Evolutionary conservation across 1,140 invertebrate species (phyloP), one percentile per base, ranked within the genome.

Genomic region (Polypedilum vanderplanki): DNA sequence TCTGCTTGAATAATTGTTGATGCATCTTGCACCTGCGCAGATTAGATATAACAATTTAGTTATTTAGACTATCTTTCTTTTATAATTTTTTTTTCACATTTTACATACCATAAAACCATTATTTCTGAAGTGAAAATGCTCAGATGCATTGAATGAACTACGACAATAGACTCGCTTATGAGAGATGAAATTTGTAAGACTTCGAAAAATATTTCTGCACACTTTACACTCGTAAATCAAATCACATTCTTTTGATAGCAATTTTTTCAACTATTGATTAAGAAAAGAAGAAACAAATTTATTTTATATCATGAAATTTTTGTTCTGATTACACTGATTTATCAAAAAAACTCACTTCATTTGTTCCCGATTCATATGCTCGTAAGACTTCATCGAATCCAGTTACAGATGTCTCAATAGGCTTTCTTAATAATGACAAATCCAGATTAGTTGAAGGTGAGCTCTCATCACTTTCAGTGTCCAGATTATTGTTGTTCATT

Each of bases 151-250:
- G 78, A 85, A 87, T 75, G 84, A 85, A 74, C 86, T 83, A 77
- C 81, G 85, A 79, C 93, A 95, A 79, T 92, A 95, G 41, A 88
- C 85, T 75, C 92, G 84, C 82, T 95, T 95, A 79, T 95, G 93
- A 65, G 90, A 90, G 76, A 95, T 87, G 79, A 95, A 93, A 83
- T 95, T 94, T 0, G 89, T 87, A 75, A 95, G 83, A 79, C 90
- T 92, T 78, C 93, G 86, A 82, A 94, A 95, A 78, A 96, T 85
- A 80, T 89, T 93, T n/a, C 88, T 84, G 81, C 93, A 96, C 33
- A 92, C 87, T 81, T 90, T 90, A 81, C 93, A 96, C 82, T 96
- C 93, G 80, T 92, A 91, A 77, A 96, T 87, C 67, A 94, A 81
- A 80, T 93, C 90, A 85, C 92, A 94, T 85, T 95, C 92, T 79